Conservation (phyloP, 2,888 invertebrate genomes). For the Stenichneumon culpator region DNA sequence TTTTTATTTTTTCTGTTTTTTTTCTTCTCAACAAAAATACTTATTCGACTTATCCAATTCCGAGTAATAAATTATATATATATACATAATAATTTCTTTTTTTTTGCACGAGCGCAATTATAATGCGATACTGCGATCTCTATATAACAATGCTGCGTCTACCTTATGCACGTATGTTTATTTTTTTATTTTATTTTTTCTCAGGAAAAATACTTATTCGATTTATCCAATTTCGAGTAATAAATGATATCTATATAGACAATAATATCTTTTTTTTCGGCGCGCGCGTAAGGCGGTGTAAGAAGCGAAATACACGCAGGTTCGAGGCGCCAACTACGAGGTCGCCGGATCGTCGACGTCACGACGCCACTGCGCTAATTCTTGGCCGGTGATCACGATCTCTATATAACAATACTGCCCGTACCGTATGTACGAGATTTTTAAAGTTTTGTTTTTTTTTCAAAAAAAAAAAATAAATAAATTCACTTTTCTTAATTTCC, state of each 20-base stretch:
- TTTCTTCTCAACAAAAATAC: neutral
- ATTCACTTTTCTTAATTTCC: too few relatives aligned
- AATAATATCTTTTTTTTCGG: neutral
- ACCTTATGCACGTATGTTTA: too few relatives aligned
- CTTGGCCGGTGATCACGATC: constrained; percentile 35
- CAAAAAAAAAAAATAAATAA: neutral
- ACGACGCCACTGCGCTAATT: constrained; percentile 45
- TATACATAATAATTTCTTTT: neutral
- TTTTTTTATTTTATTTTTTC: too few relatives aligned
- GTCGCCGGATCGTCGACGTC: constrained; percentile 31
- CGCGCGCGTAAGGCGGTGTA: too few relatives aligned
- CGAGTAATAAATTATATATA: too few relatives aligned
- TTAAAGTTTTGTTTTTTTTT: neutral
- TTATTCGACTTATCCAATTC: too few relatives aligned
- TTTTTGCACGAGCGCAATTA: neutral
- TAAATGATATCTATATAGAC: too few relatives aligned
- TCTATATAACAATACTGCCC: constrained; percentile 9
- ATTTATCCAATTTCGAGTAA: too few relatives aligned
- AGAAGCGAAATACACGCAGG: neutral
- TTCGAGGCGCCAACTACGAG: constrained; percentile 44
- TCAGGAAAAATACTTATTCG: neutral
- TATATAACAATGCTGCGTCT: too few relatives aligned
- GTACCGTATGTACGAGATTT: neutral
- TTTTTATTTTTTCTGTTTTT: neutral
- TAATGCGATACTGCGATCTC: too few relatives aligned